phyloP scores from a whole-genome alignment of 2,888 invertebrate species.

The Drosophila affinis region DNA sequence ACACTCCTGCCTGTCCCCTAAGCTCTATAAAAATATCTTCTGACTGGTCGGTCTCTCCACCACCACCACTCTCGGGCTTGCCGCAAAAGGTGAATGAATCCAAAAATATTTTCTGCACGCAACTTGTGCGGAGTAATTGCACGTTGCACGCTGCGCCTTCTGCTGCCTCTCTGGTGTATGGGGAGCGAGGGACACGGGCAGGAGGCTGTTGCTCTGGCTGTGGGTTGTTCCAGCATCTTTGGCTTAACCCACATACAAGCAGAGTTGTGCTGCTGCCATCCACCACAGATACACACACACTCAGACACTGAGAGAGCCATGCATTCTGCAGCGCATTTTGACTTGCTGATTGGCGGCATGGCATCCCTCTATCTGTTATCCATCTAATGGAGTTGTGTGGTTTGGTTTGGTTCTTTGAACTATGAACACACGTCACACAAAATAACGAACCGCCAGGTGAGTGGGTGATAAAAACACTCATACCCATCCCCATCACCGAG shows the following conservation, averaged over 20 bases:
- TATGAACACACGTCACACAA: neutral
- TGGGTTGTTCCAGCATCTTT: conserved; percentile 38
- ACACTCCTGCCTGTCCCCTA: conserved; percentile 1
- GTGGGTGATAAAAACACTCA: neutral
- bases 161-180: conserved; percentile 26
- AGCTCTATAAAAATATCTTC: conserved; percentile 42
- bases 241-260: conserved; percentile 54
- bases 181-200: conserved; percentile 24
- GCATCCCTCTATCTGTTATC: conserved; percentile 45
- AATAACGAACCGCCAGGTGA: neutral
- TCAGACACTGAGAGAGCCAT: conserved; percentile 6
- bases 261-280: conserved; percentile 6
- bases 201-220: conserved; percentile 34
- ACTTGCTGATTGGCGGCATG: conserved; percentile 61
- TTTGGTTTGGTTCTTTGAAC: conserved; percentile 33
- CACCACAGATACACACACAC: conserved; percentile 15
- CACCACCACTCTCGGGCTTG: conserved; percentile 6
- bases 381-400: conserved; percentile 44
- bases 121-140: conserved; percentile 64
- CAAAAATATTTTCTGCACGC: conserved; percentile 68
- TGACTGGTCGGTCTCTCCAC: conserved; percentile 11
- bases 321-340: conserved; percentile 54
- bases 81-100: conserved; percentile 64
- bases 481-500: neutral
- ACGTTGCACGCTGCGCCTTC: conserved; percentile 41